Evolutionary conservation across 2,888 invertebrate genomes (phyloP), one percentile per base, ranked within the genome.

Genomic region (Monoplex corrugatus): DNA sequence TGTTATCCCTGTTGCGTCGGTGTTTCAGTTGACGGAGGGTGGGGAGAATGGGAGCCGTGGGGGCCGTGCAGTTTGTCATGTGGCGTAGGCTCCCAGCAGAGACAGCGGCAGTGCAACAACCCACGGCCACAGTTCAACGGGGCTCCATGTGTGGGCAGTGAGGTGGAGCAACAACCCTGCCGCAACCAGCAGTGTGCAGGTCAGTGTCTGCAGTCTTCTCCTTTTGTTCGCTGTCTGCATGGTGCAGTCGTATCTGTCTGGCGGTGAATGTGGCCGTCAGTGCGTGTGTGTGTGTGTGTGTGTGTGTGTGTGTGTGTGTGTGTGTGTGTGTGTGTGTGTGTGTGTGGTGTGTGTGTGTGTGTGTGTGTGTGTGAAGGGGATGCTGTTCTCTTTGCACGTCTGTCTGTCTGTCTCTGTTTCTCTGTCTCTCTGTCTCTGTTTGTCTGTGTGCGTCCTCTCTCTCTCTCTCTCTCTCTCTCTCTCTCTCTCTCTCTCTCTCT

Each of bases 1-100:
- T n/a, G n/a, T n/a, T n/a, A n/a, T n/a, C n/a, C n/a, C n/a, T n/a
- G n/a, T n/a, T n/a, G n/a, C n/a, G n/a, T n/a, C n/a, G 90, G 89
- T 86, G 50, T 57, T 88, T 13, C 85, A 92, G 92, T 92, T 50
- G 90, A 93, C 87, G 93, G 93, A 78, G 89, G 91, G 44, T 95
- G 96, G 96, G 95, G 96, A 63, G 91, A 91, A 1, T 97, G 97
- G 97, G 93, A 94, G 23, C 91, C 92, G 6, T 97, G 96, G 96
- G 95, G 95, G 10, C 92, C 94, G 0, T 97, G 97, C 93, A 96
- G 96, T 2, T 94, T 94, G 68, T 94, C 95, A 2, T 97, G 97
- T 93, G 96, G 96, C 10, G 93, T 94, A 32, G 96, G 96, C 2
- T 94, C 93, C 2, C 94, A 95, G 88, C 94, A 95, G 82, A 94